Conservation (phyloP, 2,797 vertebrate genomes). For the Phoeniculus purpureus region DNA sequence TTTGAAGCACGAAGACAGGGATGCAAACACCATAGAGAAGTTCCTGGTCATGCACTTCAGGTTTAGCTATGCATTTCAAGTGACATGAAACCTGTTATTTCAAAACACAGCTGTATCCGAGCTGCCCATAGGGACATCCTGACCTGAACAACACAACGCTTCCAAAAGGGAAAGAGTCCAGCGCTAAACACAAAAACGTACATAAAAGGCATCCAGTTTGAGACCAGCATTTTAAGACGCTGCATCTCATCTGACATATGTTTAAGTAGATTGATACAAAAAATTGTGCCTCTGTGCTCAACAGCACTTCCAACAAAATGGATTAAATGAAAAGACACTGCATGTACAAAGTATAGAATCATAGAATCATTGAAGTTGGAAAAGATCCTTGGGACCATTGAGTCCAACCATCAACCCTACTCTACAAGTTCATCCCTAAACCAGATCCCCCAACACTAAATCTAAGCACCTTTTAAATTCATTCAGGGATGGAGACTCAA, state of each 20-base stretch:
- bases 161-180: not conserved
- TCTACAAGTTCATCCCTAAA: too few species aligned
- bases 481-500: too few species aligned
- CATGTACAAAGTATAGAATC: not conserved
- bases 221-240: not conserved
- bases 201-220: not conserved
- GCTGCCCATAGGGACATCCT: not conserved
- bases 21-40: not conserved
- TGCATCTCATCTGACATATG: not conserved
- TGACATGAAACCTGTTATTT: not conserved
- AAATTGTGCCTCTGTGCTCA: not conserved
- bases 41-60: not conserved
- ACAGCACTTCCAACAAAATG: not conserved
- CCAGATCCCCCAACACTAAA: too few species aligned
- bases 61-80: not conserved
- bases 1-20: not conserved
- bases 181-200: not conserved
- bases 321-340: not conserved
- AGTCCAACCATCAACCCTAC: too few species aligned
- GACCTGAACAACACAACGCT: not conserved
- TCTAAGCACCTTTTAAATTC: too few species aligned
- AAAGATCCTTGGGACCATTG: too few species aligned
- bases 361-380: too few species aligned
- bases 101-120: not conserved
- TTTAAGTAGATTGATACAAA: not conserved